Percentiles rank a stretch among this genome's conserved stretches.
Conservation (phyloP, 2,113 vertebrate species). For the Megaceryle maxima region DNA sequence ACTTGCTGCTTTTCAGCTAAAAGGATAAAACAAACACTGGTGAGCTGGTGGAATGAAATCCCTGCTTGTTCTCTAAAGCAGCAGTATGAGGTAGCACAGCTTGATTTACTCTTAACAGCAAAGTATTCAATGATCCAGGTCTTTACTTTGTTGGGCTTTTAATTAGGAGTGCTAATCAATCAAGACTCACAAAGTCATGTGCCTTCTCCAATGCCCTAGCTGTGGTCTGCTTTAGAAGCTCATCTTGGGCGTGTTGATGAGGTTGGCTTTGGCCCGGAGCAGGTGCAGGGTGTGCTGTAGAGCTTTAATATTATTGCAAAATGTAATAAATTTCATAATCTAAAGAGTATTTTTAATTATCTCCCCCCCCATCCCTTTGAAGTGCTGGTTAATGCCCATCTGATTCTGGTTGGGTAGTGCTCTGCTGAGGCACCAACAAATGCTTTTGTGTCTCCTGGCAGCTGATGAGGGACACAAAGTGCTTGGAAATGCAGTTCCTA, state of each 20-base stretch:
- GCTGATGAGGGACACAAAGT: not conserved
- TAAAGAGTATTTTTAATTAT: not conserved
- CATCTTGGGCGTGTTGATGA: too few relatives aligned
- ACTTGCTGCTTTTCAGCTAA: not conserved
- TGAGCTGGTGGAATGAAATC: not conserved
- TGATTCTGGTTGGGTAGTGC: not conserved
- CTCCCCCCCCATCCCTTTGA: not conserved
- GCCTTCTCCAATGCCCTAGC: not conserved
- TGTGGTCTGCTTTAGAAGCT: too few relatives aligned
- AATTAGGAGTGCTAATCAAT: constrained; percentile 26
- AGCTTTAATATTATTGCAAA: not conserved
- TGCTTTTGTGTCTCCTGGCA: not conserved
- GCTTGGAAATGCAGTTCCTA: not conserved
- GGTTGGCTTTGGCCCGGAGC: not conserved
- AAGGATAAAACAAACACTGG: not conserved
- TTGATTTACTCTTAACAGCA: constrained; percentile 1
- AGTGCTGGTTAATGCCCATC: not conserved
- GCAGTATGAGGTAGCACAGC: not conserved
- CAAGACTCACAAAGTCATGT: not conserved
- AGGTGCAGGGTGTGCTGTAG: not conserved
- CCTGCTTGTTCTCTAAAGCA: not conserved
- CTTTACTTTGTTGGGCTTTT: not conserved
- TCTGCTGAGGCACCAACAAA: not conserved
- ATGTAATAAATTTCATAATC: not conserved
- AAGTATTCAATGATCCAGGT: not conserved